These are phyloP conservation scores for Menidia beryllina DNA, from an alignment of 2,113 vertebrate genomes.

Conservation along the genomic window DNA sequence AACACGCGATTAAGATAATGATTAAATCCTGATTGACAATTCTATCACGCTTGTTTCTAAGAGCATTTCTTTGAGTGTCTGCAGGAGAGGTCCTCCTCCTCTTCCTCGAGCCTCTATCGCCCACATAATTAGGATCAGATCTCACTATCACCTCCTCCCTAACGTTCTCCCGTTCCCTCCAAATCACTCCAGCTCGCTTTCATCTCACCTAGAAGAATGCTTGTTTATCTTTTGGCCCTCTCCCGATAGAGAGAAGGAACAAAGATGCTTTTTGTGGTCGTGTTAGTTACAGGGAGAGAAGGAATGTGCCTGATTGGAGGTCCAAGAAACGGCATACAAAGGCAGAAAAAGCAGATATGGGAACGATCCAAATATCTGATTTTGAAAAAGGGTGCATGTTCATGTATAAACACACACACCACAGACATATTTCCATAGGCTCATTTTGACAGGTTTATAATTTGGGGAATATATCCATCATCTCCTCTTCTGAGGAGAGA, in stretches of 20 bases:
- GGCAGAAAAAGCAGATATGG: background rate
- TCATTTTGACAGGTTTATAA: constrained; percentile 29
- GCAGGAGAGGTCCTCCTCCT: background rate
- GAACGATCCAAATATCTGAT: background rate
- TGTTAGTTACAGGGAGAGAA: constrained; percentile 27
- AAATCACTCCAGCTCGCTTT: constrained; percentile 55
- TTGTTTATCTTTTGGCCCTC: constrained; percentile 60
- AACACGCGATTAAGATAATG: background rate
- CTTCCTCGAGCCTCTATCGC: constrained; percentile 34
- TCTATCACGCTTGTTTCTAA: background rate
- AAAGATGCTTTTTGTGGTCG: constrained; percentile 53
- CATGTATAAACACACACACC: background rate
- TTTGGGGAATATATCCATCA: constrained; percentile 36
- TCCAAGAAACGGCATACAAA: background rate
- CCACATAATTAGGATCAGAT: constrained; percentile 62
- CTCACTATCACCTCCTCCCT: constrained; percentile 39
- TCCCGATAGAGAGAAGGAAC: constrained; percentile 51
- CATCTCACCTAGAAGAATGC: constrained; percentile 63
- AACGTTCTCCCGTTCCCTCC: constrained; percentile 25
- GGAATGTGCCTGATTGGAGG: constrained; percentile 18
- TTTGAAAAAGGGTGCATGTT: background rate
- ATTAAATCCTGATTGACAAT: background rate
- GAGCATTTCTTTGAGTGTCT: constrained; percentile 1
- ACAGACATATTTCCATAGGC: constrained; percentile 3
- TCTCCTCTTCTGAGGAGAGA: constrained; percentile 31